These are phyloP conservation scores for Labeo rohita DNA, from an alignment of 2,113 vertebrate species.

Conservation along the genomic window DNA sequence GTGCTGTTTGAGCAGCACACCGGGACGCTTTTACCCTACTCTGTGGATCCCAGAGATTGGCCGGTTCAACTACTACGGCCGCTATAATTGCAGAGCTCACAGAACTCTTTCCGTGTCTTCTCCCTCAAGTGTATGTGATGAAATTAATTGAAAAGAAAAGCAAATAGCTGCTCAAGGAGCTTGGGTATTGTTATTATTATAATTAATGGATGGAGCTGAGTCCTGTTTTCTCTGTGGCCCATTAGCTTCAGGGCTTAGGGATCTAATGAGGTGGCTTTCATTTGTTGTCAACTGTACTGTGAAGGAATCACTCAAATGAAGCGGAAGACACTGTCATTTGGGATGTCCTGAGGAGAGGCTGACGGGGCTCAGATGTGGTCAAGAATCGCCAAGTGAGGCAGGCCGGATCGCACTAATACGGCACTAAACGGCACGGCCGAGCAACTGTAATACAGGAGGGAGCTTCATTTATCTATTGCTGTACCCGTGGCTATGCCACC, in stretches of 20 bases:
- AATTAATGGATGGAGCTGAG: constrained; percentile 71
- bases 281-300: constrained; percentile 69
- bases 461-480: not conserved
- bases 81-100: constrained; percentile 13
- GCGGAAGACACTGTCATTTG: constrained; percentile 63
- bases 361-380: constrained; percentile 65
- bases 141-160: constrained; percentile 79
- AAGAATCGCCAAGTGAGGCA: constrained; percentile 63
- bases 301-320: constrained; percentile 65
- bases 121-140: constrained; percentile 66
- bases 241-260: constrained; percentile 71
- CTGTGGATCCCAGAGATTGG: not conserved
- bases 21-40: not conserved
- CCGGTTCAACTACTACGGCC: constrained; percentile 19
- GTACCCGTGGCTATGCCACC: not conserved
- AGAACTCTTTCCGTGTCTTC: not conserved
- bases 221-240: constrained; percentile 70
- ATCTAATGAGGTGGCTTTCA: constrained; percentile 75
- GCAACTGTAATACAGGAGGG: not conserved
- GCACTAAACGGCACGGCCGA: not conserved
- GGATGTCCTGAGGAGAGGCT: constrained; percentile 53
- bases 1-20: not conserved
- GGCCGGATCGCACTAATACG: constrained; percentile 15
- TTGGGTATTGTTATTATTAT: constrained; percentile 76
- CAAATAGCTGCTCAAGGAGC: constrained; percentile 72